phyloP scores from a whole-genome alignment of 2,888 invertebrate genomes.

The Conops quadrifasciatus region DNA sequence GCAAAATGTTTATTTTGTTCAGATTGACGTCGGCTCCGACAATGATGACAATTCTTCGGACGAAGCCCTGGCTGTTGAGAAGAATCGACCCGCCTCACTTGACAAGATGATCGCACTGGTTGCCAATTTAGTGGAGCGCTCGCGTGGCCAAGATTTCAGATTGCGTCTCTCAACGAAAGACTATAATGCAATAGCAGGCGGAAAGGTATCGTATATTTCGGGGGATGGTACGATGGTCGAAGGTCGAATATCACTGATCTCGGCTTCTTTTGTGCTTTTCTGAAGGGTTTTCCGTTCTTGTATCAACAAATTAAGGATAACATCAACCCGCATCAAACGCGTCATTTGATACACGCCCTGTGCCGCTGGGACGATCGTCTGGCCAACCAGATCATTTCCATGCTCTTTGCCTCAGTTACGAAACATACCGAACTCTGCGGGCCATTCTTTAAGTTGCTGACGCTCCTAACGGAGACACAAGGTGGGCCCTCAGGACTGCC shows the following conservation, averaged over 20 bases:
- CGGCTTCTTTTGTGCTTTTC: slow-evolving; percentile 41
- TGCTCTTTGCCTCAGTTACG: slow-evolving; percentile 90
- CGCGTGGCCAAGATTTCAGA: slow-evolving; percentile 78
- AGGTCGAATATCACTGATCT: slow-evolving; percentile 19
- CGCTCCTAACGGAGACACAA: slow-evolving; percentile 85
- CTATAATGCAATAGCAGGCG: slow-evolving; percentile 83
- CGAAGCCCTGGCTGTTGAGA: slow-evolving; percentile 70
- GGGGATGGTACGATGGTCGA: slow-evolving; percentile 15
- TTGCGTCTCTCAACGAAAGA: slow-evolving; percentile 81
- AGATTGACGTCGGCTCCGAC: slow-evolving; percentile 65
- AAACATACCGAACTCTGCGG: slow-evolving; percentile 90
- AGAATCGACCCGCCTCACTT: slow-evolving; percentile 87
- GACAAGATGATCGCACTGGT: slow-evolving; percentile 96
- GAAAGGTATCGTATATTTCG: slow-evolving; percentile 77
- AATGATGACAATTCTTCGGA: slow-evolving; percentile 67
- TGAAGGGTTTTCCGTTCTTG: slow-evolving; percentile 88
- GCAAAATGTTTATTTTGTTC: background rate
- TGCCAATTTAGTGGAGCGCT: slow-evolving; percentile 87
- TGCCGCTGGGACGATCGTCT: slow-evolving; percentile 91
- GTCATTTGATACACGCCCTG: slow-evolving; percentile 89
- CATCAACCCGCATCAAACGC: slow-evolving; percentile 89
- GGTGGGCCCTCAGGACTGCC: slow-evolving; percentile 82
- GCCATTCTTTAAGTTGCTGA: slow-evolving; percentile 91
- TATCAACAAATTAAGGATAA: slow-evolving; percentile 95
- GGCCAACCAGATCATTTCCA: slow-evolving; percentile 86